Base-by-base conservation (phyloP, 2,888 invertebrate species). In the Calliphora vomitoria region DNA sequence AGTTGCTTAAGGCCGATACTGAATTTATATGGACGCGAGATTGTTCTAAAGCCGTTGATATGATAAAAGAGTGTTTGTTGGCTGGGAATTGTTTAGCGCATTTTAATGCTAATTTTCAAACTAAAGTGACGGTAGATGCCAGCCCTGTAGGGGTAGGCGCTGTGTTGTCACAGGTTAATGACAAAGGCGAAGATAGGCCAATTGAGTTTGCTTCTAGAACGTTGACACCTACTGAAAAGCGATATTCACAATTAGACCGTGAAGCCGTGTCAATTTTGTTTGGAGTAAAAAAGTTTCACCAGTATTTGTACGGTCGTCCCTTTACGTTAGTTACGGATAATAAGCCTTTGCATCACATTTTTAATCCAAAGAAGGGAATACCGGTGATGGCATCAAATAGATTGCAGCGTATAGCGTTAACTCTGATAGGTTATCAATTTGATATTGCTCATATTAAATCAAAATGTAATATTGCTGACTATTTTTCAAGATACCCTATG, bases 201-300 rank as follows among this genome's bases (percentile, higher is more conserved):
- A 92, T 93, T 38, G 90, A 90, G 8, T 93, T 91, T 89, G 92
- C 92, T 0, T 92, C 91, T 13, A 83, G 86, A 90, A 92, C 88
- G 64, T 90, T 90, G 83, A 90, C 8, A 8, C 8, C 5, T 8
- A 41, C 41, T 4, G 41, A 41, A 8, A 41, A 41, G 10, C 8
- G 44, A 10, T 44, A 44, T 44, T 44, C 44, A 10, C 44, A 44
- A 10, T 44, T 44, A 10, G 44, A 44, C 10, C 44, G 44, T 8
- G 44, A 44, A 44, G 44, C 11, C 8, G 44, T 44, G 44, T 8
- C 10, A 44, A 44, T 44, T 44, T 44, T 44, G 10, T 44, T 44
- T 44, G 44, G 44, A 11, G 44, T 44, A 44, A 11, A 8, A 8
- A 44, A 44, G 10, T 44, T 44, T 44, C 8, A 44, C 79, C 80